Evolutionary conservation across 2,888 invertebrate species (phyloP), one percentile per base, ranked within the genome.

Genomic region (Noctua janthe): DNA sequence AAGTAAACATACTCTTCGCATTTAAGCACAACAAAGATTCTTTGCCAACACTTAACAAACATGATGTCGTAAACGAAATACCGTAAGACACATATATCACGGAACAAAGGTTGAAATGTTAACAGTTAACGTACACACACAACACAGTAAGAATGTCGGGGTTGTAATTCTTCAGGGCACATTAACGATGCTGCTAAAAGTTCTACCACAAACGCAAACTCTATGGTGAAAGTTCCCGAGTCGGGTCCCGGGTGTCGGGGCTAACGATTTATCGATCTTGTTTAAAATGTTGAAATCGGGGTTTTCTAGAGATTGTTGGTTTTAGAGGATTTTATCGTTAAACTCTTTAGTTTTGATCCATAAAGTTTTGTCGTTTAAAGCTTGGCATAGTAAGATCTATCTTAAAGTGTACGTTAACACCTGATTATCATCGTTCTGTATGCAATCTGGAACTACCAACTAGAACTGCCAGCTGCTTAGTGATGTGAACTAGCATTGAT

Each of bases 131-230:
- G 71, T 78, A 82, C n/a, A 66, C 69, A 69, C 69, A 69, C 77
- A 85, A 82, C 82, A 72, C 69, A 78, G 84, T 87, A 59, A 78
- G 85, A 83, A 81, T 82, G 82, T 78, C 66, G 78, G 84, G 73
- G 80, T 73, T 80, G 88, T 90, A 89, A 90, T 89, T 90, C 89
- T 90, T 89, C 88, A 78, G 78, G 81, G 82, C 85, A 89, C 88
- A 90, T 89, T 90, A 90, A 81, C 88, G 87, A 83, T 78, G 74
- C 71, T 39, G 70, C 73, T 79, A 76, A 81, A 87, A 89, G 82
- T 88, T 88, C 35, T n/a, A 39, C 90, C 84, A 69, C 89, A 87
- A 87, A 81, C 71, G 81, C 78, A 80, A 87, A 88, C 89, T 88
- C 79, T 17, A 86, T 80, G 78, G 72, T n/a, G 72, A 75, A 85